These are phyloP conservation scores for Rhodinocichla rosea DNA, from an alignment of 2,113 vertebrate species.

Conservation along the genomic window DNA sequence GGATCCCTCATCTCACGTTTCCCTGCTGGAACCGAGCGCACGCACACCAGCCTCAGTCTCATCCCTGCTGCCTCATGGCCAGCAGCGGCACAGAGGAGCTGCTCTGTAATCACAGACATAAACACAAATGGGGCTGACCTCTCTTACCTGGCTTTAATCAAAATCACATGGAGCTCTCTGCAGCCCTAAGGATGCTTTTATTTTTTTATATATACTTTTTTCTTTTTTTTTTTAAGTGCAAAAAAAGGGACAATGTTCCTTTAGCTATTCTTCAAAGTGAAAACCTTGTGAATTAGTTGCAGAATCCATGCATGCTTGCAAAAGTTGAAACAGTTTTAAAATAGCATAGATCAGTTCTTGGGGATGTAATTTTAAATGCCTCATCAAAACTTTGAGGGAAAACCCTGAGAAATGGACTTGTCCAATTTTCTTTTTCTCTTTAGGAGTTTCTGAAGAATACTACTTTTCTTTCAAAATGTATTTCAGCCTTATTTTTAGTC, in stretches of 20 bases:
- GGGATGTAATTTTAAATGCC: not conserved
- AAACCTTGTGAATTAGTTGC: not conserved
- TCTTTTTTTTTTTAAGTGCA: too few relatives aligned
- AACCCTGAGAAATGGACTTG: not conserved
- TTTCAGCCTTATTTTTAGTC: not conserved
- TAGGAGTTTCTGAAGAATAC: not conserved
- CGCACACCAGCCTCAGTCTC: not conserved
- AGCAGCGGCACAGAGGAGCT: not conserved
- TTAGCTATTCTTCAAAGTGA: not conserved
- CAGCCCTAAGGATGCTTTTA: not conserved
- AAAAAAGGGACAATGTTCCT: not conserved
- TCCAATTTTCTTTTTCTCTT: not conserved
- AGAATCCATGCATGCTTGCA: not conserved
- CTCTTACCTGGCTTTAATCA: not conserved
- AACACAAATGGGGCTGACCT: not conserved
- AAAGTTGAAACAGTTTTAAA: not conserved
- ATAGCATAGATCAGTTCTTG: not conserved
- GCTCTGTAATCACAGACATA: not conserved
- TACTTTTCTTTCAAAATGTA: not conserved
- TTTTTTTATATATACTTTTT: not conserved
- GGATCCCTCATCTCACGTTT: not conserved
- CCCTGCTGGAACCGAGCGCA: not conserved
- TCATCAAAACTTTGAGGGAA: not conserved
- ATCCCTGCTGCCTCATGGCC: fast-evolving
- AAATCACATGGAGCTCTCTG: not conserved